These are phyloP conservation scores for Stenodema calcarata DNA, from an alignment of 2,888 invertebrate genomes.

Conservation along the genomic window DNA sequence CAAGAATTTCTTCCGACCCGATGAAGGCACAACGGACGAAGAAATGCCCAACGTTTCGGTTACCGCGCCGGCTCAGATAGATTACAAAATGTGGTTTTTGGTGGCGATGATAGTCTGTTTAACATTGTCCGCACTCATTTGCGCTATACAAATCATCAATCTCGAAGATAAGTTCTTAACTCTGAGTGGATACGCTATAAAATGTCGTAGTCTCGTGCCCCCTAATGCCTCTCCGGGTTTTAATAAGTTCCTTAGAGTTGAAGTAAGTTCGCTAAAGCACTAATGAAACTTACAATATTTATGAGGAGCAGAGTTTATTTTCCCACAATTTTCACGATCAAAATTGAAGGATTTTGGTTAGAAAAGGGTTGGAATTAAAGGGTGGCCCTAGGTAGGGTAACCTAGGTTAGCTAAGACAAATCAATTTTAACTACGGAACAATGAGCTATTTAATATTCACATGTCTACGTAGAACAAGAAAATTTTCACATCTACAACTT, in stretches of 20 bases:
- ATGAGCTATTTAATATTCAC: too few relatives aligned
- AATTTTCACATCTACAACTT: too few relatives aligned
- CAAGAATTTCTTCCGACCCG: constrained; percentile 8
- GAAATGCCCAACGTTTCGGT: neutral
- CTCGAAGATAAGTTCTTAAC: neutral
- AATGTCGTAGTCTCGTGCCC: neutral
- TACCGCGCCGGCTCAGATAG: neutral
- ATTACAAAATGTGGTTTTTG: constrained; percentile 22
- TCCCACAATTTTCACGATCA: too few relatives aligned
- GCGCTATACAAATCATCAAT: constrained; percentile 12
- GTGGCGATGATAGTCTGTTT: constrained; percentile 4
- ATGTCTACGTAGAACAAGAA: too few relatives aligned
- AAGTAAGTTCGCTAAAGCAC: neutral
- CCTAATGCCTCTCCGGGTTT: neutral
- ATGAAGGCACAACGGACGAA: neutral
- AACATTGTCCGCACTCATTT: neutral
- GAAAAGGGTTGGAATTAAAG: too few relatives aligned
- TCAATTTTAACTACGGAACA: too few relatives aligned
- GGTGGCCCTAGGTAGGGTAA: too few relatives aligned
- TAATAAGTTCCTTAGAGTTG: neutral
- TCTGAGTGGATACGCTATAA: neutral
- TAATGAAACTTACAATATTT: neutral
- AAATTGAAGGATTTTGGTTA: too few relatives aligned
- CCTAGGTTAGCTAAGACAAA: too few relatives aligned
- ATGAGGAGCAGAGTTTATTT: too few relatives aligned